Base-by-base conservation (phyloP, 2,888 invertebrate genomes). In the Neoscelio sp. region DNA sequence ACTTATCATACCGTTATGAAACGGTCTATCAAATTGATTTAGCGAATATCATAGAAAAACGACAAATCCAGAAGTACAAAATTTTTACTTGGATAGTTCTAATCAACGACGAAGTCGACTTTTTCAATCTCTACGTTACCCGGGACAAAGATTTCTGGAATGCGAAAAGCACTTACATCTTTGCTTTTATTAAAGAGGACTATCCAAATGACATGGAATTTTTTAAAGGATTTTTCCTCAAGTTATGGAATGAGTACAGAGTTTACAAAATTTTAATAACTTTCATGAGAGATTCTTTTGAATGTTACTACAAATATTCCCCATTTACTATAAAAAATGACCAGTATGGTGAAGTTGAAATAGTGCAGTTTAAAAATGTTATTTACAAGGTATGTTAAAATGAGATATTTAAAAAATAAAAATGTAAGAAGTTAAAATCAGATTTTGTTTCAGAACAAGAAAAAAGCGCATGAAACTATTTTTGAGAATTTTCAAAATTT, bases 391-490 rank as follows among this genome's bases (percentile, higher is more conserved):
- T 23, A 23, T 4, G 23, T 23, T 23, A n/a, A n/a, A n/a, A n/a
- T n/a, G n/a, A n/a, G n/a, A n/a, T n/a, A n/a, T n/a, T n/a, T n/a
- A n/a, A n/a, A n/a, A n/a, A n/a, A n/a, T n/a, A n/a, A n/a, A n/a
- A 23, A 12, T 60, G 1, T 12, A 62, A 26, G 23, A 8, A 10
- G 6, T 38, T 10, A 3, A 17, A 44, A 20, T 13, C 20, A 54
- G 2, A 23, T 23, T 23, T 23, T 23, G 4, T 23, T 23, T 23
- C 23, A 23, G 56, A 92, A 93, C 84, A 92, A 92, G 0, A 2
- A 84, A 78, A 73, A 54, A 68, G 1, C 64, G 83, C n/a, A n/a
- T n/a, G n/a, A n/a, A 50, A 70, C 48, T 12, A 12, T 38, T 12
- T 6, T 65, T 7, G 48, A 80, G 5, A 58, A 60, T 5, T 64